Conservation (phyloP, 2,888 invertebrate species). For the Tachystola acroxantha region DNA sequence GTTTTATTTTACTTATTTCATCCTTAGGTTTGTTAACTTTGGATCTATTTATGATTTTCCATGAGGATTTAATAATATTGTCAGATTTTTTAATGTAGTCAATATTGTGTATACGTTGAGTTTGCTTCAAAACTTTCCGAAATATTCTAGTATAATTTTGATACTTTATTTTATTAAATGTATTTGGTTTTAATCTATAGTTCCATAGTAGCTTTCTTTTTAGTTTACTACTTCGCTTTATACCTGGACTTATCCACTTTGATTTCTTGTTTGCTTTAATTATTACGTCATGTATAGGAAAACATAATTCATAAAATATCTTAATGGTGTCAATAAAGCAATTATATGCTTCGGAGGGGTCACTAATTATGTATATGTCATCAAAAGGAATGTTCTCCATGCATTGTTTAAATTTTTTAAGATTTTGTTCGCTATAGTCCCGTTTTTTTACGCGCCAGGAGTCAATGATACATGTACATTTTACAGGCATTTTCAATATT, state of each 20-base stretch:
- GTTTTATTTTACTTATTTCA: background rate
- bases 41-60: background rate
- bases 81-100: background rate
- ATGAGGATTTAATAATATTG: background rate
- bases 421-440: background rate
- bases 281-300: background rate
- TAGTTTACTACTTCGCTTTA: constrained; percentile 2
- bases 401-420: background rate
- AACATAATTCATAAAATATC: constrained; percentile 6
- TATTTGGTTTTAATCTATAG: constrained; percentile 3
- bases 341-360: constrained; percentile 1
- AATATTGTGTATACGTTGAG: background rate
- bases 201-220: constrained; percentile 6
- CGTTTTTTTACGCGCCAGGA: background rate
- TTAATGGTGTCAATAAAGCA: constrained; percentile 1
- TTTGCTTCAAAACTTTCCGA: background rate
- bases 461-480: background rate
- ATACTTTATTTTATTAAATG: constrained; percentile 3
- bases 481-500: constrained; percentile 2
- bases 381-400: constrained; percentile 1
- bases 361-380: background rate
- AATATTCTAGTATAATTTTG: constrained; percentile 1
- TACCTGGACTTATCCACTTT: constrained; percentile 2
- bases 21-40: background rate
- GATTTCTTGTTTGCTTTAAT: constrained; percentile 1